A percentile compares a stretch with the other conserved stretches of the same genome.
These are phyloP conservation scores for Enteromius unitaeniatus DNA, from an alignment of 2,797 vertebrate species.

Conservation along the genomic window DNA sequence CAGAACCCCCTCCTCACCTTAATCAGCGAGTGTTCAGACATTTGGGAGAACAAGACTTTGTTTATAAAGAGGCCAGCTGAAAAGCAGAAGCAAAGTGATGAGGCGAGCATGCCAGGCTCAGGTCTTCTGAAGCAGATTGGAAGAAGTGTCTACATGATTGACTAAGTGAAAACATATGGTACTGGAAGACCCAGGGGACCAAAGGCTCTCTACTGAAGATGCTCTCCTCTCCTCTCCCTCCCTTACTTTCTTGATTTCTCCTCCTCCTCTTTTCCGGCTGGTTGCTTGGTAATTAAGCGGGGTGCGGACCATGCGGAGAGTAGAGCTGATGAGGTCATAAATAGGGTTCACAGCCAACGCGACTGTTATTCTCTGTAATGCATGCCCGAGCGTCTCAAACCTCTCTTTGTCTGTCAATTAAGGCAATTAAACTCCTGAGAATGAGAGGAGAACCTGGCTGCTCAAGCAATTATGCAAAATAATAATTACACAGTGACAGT, in stretches of 20 bases:
- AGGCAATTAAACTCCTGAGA: conserved; percentile 48
- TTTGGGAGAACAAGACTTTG: conserved; percentile 65
- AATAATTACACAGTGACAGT: conserved; percentile 53
- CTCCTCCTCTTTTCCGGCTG: conserved; percentile 63
- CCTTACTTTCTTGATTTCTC: not conserved
- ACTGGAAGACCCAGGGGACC: conserved; percentile 60
- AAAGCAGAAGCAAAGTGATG: conserved; percentile 60
- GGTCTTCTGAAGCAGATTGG: conserved; percentile 68
- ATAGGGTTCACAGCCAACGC: conserved; percentile 48
- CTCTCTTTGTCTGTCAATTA: conserved; percentile 56
- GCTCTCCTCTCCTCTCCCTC: conserved; percentile 25
- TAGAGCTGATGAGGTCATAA: conserved; percentile 63
- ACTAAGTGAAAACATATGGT: conserved; percentile 78
- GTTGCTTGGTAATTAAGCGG: conserved; percentile 72
- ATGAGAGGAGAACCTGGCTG: conserved; percentile 41
- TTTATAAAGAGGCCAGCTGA: conserved; percentile 61
- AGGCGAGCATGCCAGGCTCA: conserved; percentile 47
- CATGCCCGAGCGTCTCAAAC: conserved; percentile 22
- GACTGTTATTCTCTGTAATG: conserved; percentile 38
- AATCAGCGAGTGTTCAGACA: conserved; percentile 32
- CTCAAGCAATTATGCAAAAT: conserved; percentile 55
- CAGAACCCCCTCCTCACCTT: not conserved
- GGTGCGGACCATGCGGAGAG: conserved; percentile 60
- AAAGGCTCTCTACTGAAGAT: conserved; percentile 55
- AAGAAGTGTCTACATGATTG: conserved; percentile 73